phyloP scores from a whole-genome alignment of 2,797 vertebrate genomes.

The Gallinago stenura region DNA sequence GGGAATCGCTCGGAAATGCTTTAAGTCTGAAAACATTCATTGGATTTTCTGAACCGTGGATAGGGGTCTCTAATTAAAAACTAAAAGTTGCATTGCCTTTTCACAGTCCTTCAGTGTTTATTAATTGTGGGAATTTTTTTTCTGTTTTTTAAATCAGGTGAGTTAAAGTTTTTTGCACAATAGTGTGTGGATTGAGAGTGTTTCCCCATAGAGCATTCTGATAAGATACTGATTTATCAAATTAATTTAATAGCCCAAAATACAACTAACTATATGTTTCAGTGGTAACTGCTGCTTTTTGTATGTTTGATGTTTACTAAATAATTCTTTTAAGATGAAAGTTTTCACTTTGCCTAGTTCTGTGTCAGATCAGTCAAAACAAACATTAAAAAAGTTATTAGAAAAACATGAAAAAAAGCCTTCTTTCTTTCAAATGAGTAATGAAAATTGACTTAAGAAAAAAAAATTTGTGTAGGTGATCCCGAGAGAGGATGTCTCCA shows the following conservation, averaged over 20 bases:
- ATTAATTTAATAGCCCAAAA: not conserved
- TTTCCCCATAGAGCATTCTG: not conserved
- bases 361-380: not conserved
- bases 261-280: accelerated
- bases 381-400: not conserved
- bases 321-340: not conserved
- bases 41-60: not conserved
- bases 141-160: not conserved
- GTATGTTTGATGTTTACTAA: not conserved
- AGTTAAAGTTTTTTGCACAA: conserved; percentile 20
- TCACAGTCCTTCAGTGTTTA: not conserved
- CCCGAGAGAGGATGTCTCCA: conserved; percentile 14
- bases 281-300: not conserved
- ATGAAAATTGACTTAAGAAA: conserved; percentile 40
- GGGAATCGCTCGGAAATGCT: not conserved
- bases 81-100: not conserved
- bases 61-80: conserved; percentile 6
- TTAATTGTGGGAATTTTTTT: not conserved
- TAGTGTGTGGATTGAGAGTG: not conserved
- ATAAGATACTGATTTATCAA: not conserved
- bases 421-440: not conserved
- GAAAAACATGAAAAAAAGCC: not conserved
- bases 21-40: not conserved
- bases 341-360: not conserved
- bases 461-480: not conserved